These are phyloP conservation scores for Sthenelais limicola DNA, from an alignment of 2,888 invertebrate genomes.

Conservation along the genomic window DNA sequence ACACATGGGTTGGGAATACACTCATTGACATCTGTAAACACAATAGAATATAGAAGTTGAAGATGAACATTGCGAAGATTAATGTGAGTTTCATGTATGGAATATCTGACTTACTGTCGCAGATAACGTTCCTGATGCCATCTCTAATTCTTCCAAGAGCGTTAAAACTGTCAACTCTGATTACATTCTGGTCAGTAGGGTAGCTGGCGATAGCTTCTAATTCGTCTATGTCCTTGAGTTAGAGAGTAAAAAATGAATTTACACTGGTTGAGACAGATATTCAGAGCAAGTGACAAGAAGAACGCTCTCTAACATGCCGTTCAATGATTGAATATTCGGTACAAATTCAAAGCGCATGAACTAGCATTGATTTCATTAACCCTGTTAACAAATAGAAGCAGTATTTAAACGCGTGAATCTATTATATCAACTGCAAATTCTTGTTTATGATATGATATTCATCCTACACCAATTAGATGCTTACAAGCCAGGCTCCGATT, in stretches of 20 bases:
- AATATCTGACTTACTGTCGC: constrained; percentile 43
- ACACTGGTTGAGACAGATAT: too few species aligned
- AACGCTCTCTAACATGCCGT: too few species aligned
- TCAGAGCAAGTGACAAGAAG: too few species aligned
- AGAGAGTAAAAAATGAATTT: background rate
- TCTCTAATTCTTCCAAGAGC: constrained; percentile 12
- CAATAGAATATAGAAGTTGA: background rate
- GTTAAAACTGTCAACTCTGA: constrained; percentile 40
- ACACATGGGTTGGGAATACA: constrained; percentile 33
- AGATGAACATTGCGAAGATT: background rate
- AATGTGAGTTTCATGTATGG: background rate
- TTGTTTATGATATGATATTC: too few species aligned
- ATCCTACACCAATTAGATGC: too few species aligned
- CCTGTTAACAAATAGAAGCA: too few species aligned
- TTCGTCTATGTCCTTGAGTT: constrained; percentile 40
- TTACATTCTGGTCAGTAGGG: constrained; percentile 40
- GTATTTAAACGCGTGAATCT: too few species aligned
- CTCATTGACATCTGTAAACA: constrained; percentile 23
- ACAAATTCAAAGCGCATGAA: too few species aligned
- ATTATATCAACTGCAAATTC: too few species aligned
- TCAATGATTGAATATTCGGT: too few species aligned
- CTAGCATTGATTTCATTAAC: too few species aligned
- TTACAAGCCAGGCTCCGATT: constrained; percentile 46
- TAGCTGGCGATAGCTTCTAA: constrained; percentile 45
- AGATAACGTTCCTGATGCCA: constrained; percentile 35